Percentiles rank a stretch among this genome's conserved stretches.
Evolutionary conservation across 1,140 invertebrate genomes (phyloP).

Genomic region (Papilio aristodemus): DNA sequence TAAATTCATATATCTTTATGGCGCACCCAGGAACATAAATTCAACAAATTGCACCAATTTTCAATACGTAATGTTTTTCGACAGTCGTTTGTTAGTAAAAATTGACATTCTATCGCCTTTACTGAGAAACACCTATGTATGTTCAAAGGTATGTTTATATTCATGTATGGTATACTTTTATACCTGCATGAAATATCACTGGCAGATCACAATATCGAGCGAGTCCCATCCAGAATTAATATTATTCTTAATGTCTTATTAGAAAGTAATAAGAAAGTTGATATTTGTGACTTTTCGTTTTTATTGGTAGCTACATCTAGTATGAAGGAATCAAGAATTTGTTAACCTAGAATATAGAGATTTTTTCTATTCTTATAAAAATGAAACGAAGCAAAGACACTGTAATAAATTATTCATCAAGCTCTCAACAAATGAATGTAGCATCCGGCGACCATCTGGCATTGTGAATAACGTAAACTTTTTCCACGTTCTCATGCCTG

Average conservation of each 20-base stretch:
- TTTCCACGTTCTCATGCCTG: conserved; percentile 3
- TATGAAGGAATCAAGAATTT: neutral
- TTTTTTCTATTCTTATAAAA: conserved; percentile 16
- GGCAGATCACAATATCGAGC: neutral
- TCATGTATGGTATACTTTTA: neutral
- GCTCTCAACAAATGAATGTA: conserved; percentile 20
- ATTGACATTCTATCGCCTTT: conserved; percentile 23
- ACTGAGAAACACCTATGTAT: neutral
- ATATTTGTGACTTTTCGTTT: no score
- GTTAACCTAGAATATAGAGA: neutral
- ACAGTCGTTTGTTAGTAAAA: conserved; percentile 31
- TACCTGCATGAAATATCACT: neutral
- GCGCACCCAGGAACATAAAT: conserved; percentile 28
- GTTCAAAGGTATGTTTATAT: neutral
- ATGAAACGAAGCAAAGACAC: conserved; percentile 9
- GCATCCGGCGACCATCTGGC: conserved; percentile 18
- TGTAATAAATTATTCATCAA: conserved; percentile 17
- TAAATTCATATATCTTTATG: conserved; percentile 31
- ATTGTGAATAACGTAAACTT: conserved; percentile 19
- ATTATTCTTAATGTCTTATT: no score
- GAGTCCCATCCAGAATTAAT: no score
- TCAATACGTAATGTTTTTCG: conserved; percentile 32
- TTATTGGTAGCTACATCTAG: no score
- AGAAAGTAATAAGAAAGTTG: no score
- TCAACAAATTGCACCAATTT: conserved; percentile 34